Evolutionary conservation across 2,888 invertebrate species (phyloP), one percentile per base, ranked within the genome.

Genomic region (Cephonodes hylas): DNA sequence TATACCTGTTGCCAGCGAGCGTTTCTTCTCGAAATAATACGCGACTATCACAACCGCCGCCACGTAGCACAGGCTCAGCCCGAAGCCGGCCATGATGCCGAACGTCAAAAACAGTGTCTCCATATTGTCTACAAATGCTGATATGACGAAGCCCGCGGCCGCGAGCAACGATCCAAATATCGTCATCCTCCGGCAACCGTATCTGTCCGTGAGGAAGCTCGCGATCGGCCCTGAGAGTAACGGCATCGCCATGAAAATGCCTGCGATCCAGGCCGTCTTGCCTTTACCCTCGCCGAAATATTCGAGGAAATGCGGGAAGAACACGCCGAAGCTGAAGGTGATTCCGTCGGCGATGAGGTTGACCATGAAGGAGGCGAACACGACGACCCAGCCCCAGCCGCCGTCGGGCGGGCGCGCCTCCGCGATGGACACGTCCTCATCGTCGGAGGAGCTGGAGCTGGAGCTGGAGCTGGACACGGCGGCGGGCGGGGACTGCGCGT

Each of bases 341-440:
- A 98, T 95, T 2, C 98, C 98, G 83, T 98, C 98, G 44, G 97
- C 97, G 74, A 98, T 97, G 66, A 97, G 93, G 83, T 97, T 97
- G 67, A 97, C 96, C 89, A 97, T 93, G 83, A 98, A 98, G 0
- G 97, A 96, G 23, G 97, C 97, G 65, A 96, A 95, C 0, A 98
- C 98, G 59, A 98, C 95, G 31, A 98, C 96, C 98, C 98, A 98
- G 4, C 98, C 98, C 96, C 96, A 98, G 13, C 98, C 97, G 8
- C 97, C 97, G 84, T 98, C 97, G 1, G 97, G 97, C 0, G 96
- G 95, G 20, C 95, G 89, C 0, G 95, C 94, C 81, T 96, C 96
- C 6, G 95, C 93, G 73, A 94, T 88, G 58, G 94, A 93, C 10
- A 93, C 93, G 46, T 95, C 92, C 63, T 94, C 95, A 63, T 94